Evolutionary conservation across 2,113 vertebrate species (phyloP).

Genomic region (Philantomba maxwellii): DNA sequence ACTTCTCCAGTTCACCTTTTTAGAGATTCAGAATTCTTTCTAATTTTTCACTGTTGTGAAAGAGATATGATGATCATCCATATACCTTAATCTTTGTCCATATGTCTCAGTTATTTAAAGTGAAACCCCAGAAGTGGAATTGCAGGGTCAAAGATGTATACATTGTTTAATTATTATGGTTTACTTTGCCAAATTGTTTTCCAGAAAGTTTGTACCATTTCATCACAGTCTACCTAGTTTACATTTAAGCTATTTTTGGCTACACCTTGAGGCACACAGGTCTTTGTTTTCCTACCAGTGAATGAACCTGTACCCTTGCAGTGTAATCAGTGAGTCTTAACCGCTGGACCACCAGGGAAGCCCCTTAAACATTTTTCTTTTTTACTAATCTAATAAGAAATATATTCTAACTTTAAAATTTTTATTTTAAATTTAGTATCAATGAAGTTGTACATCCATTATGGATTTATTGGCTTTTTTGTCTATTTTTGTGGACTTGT

Average conservation of each 20-base stretch:
- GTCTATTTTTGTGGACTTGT: neutral
- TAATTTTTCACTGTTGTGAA: neutral
- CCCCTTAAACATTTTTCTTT: neutral
- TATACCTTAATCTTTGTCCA: neutral
- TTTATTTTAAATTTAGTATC: conserved; percentile 23
- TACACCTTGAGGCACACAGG: neutral
- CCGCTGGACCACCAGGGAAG: neutral
- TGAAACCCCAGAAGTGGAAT: neutral
- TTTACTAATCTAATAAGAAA: neutral
- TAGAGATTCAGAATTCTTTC: conserved; percentile 11
- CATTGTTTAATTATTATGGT: neutral
- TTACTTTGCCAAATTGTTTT: conserved; percentile 9
- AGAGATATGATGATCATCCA: neutral
- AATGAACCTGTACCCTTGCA: neutral
- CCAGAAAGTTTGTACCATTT: neutral
- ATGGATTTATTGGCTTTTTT: neutral
- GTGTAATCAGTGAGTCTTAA: neutral
- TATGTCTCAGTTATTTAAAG: conserved; percentile 13
- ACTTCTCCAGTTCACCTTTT: neutral
- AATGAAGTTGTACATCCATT: neutral
- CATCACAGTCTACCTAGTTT: neutral
- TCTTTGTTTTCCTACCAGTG: neutral
- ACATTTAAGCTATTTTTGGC: neutral
- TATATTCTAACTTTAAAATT: neutral
- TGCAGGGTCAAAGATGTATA: neutral